Conservation (phyloP, 1,140 invertebrate genomes). For the Brachionus paranguensis region DNA sequence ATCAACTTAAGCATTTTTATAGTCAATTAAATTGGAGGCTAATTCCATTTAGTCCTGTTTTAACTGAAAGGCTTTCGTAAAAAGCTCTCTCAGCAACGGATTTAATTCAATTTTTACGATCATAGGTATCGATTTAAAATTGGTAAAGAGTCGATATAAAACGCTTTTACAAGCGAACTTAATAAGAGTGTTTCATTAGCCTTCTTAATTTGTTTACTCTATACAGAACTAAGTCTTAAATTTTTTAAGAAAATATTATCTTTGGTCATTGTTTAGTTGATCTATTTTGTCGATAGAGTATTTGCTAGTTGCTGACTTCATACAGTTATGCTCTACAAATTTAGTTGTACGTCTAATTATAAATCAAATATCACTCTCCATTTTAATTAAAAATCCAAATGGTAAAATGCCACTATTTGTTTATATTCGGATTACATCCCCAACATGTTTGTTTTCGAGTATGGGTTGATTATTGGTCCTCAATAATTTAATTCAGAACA, state of each 20-base stretch:
- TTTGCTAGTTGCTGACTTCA: neutral
- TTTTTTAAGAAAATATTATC: slow-evolving; percentile 28
- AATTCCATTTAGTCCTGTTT: neutral
- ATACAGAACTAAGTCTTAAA: neutral
- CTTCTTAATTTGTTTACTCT: slow-evolving; percentile 18
- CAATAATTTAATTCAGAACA: neutral
- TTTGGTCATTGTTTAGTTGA: slow-evolving; percentile 22
- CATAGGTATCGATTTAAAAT: neutral
- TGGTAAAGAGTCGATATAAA: neutral
- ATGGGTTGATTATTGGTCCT: neutral
- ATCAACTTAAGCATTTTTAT: neutral
- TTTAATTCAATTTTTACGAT: neutral
- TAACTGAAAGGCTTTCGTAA: neutral
- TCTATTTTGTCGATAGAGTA: neutral
- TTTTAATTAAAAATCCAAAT: slow-evolving; percentile 24
- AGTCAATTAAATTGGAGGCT: neutral
- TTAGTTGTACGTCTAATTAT: neutral
- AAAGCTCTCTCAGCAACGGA: neutral
- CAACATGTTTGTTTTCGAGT: neutral
- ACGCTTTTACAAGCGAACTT: neutral
- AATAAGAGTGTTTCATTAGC: slow-evolving; percentile 8
- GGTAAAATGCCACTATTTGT: slow-evolving; percentile 16
- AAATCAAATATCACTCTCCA: slow-evolving; percentile 12
- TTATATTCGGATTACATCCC: slow-evolving; percentile 28
- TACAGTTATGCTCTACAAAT: slow-evolving; percentile 7